These are phyloP conservation scores for Nyctalus aviator DNA, from an alignment of 2,797 vertebrate species.

Conservation along the genomic window DNA sequence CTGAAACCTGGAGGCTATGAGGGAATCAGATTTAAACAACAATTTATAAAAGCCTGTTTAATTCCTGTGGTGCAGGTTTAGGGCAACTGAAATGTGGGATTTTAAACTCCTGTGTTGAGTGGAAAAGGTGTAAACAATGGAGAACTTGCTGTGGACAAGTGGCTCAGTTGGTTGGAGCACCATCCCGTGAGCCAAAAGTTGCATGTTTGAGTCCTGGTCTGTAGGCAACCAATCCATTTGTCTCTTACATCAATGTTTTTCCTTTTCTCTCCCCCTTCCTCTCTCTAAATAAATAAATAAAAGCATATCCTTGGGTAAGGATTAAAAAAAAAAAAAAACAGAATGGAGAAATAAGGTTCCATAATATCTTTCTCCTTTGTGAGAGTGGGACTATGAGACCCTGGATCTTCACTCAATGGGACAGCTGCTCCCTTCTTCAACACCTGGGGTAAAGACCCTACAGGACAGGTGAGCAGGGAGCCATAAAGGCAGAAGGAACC, in stretches of 20 bases:
- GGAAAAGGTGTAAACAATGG: background rate
- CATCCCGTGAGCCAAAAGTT: background rate
- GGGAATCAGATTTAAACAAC: constrained; percentile 1
- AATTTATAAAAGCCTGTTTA: constrained; percentile 9
- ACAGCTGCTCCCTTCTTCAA: background rate
- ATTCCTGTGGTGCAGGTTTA: background rate
- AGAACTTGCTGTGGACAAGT: background rate
- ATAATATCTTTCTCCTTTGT: background rate
- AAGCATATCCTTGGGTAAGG: background rate
- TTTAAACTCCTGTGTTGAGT: background rate
- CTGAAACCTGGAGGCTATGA: background rate
- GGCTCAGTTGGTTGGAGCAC: background rate
- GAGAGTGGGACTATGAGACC: background rate
- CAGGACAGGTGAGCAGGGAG: background rate
- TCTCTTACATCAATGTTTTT: background rate
- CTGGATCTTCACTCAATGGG: background rate
- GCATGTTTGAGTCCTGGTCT: background rate
- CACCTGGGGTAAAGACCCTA: background rate
- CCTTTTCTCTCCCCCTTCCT: background rate
- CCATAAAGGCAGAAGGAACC: background rate
- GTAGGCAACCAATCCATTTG: background rate
- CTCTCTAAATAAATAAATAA: background rate
- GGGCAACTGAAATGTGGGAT: background rate
- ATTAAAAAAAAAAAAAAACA: background rate
- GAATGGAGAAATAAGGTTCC: background rate